Evolutionary conservation across 2,888 invertebrate species (phyloP), one percentile per base, ranked within the genome.

Genomic region (Cremastobaeus sp.): DNA sequence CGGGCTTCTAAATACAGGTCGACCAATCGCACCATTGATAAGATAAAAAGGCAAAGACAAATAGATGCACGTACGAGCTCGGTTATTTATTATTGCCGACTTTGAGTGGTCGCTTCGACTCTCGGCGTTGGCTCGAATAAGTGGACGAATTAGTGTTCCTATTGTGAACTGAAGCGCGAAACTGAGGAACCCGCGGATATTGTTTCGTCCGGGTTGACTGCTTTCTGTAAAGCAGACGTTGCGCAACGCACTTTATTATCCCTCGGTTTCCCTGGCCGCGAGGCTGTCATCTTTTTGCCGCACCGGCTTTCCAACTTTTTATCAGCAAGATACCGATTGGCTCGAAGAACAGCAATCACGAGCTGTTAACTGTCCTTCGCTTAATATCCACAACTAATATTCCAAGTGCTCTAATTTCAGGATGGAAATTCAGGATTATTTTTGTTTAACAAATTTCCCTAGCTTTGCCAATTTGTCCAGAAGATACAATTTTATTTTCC

Each of bases 41-140:
- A 41, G 41, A 41, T 41, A 41, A 41, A 41, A 41, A 37, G 37
- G 1, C 9, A 11, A 18, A 41, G 5, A 41, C 41, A 41, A 41
- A 41, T 20, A 11, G n/a, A 41, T 28, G 9, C n/a, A 45, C 28
- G 15, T 9, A 11, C 28, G 12, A 4, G 18, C 28, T 6, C 8
- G 28, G 1, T 20, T 11, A 21, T 45, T 9, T n/a, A n/a, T n/a
- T n/a, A n/a, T n/a, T n/a, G n/a, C n/a, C n/a, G n/a, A n/a, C n/a
- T n/a, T n/a, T n/a, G n/a, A n/a, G n/a, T n/a, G n/a, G n/a, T n/a
- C n/a, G n/a, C n/a, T n/a, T n/a, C n/a, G n/a, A n/a, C n/a, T n/a
- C n/a, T n/a, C n/a, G n/a, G n/a, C n/a, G n/a, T n/a, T n/a, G n/a
- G n/a, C n/a, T n/a, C n/a, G n/a, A n/a, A n/a, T n/a, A n/a, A 11